phyloP scores from a whole-genome alignment of 2,113 vertebrate genomes.

The Trematomus loennbergii region DNA sequence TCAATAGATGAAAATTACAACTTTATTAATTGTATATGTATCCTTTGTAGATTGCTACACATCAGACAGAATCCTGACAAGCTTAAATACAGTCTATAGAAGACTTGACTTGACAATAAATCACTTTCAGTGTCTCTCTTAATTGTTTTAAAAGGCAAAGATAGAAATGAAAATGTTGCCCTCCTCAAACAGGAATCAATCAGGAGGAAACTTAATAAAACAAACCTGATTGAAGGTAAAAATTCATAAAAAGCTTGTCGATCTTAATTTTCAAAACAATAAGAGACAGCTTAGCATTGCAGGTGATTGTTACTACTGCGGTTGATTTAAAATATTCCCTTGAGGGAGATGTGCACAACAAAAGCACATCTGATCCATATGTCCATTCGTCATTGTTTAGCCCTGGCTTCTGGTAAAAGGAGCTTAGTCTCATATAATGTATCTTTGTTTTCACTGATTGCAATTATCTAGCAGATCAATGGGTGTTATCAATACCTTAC shows the following conservation, averaged over 20 bases:
- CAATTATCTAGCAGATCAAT: slow-evolving; percentile 83
- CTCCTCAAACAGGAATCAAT: slow-evolving; percentile 10
- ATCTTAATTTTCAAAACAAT: slow-evolving; percentile 24
- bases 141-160: slow-evolving; percentile 15
- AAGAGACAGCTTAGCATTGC: neutral
- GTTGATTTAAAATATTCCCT: slow-evolving; percentile 22
- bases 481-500: slow-evolving; percentile 83
- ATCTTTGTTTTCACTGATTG: slow-evolving; percentile 85
- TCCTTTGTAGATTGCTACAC: too few species aligned
- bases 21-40: neutral
- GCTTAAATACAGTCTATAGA: too few species aligned
- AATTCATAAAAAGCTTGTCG: slow-evolving; percentile 34
- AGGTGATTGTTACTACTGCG: slow-evolving; percentile 6
- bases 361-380: slow-evolving; percentile 52
- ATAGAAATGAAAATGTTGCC: slow-evolving; percentile 13
- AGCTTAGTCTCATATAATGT: slow-evolving; percentile 74
- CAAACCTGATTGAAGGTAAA: slow-evolving; percentile 11
- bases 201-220: slow-evolving; percentile 24
- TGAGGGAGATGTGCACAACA: slow-evolving; percentile 40
- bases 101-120: neutral
- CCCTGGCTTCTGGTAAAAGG: slow-evolving; percentile 54
- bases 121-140: neutral
- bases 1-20: neutral
- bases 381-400: slow-evolving; percentile 70
- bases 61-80: too few species aligned